phyloP scores from a whole-genome alignment of 2,797 vertebrate species.

The Typhlichthys eigenmanni region DNA sequence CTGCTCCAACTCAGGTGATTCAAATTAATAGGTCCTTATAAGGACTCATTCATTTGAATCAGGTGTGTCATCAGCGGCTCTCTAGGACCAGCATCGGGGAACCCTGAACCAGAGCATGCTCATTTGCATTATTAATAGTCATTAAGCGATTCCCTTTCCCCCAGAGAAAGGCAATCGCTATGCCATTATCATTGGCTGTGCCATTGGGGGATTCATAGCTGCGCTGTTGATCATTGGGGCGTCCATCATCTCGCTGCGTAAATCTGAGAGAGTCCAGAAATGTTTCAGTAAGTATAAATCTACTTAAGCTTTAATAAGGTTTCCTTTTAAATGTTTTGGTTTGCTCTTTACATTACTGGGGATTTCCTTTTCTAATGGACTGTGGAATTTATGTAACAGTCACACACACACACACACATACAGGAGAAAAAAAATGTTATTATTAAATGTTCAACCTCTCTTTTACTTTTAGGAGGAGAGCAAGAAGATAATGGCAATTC shows the following conservation, averaged over 20 bases:
- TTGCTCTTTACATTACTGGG: not conserved
- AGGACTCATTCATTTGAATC: too few species aligned
- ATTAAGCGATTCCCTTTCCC: not conserved
- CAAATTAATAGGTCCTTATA: too few species aligned
- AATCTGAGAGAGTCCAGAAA: constrained; percentile 40
- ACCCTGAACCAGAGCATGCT: not conserved
- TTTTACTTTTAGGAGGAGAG: constrained; percentile 42
- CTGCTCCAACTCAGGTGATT: too few species aligned
- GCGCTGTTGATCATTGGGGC: constrained; percentile 49
- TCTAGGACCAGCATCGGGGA: too few species aligned
- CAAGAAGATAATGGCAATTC: constrained; percentile 43
- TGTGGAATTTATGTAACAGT: not conserved
- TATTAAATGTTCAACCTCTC: constrained; percentile 4
- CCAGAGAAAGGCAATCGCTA: constrained; percentile 35
- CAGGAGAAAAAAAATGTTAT: not conserved
- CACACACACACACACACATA: not conserved
- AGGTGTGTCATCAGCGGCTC: too few species aligned
- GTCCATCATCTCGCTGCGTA: constrained; percentile 27
- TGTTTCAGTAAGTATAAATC: constrained; percentile 53
- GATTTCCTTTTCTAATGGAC: not conserved
- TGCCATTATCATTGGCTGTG: constrained; percentile 45
- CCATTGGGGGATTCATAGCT: constrained; percentile 61
- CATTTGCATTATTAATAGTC: not conserved
- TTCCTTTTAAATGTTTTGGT: not conserved
- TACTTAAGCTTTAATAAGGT: not conserved